Conservation (phyloP, 2,888 invertebrate genomes). For the Cerceris ruficornis region DNA sequence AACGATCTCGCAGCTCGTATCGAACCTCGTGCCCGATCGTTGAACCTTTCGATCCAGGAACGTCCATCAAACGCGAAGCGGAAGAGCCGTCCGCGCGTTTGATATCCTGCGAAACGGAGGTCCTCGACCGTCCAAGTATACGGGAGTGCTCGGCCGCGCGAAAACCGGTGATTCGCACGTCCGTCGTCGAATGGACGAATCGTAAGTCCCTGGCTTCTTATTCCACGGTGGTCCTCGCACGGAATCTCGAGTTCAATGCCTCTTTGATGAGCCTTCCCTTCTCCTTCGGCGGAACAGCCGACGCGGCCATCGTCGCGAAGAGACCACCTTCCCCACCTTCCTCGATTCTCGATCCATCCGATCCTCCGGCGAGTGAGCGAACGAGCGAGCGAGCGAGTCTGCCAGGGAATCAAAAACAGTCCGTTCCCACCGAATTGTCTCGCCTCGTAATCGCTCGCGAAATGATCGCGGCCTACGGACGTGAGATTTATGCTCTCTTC, state of each 20-base stretch:
- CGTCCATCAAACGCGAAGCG: constrained; percentile 27
- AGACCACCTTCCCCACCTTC: constrained; percentile 48
- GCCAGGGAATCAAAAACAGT: constrained; percentile 28
- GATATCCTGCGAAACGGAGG: constrained; percentile 23
- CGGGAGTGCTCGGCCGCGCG: constrained; percentile 20
- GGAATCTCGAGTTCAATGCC: constrained; percentile 74
- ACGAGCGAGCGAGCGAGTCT: too few relatives aligned
- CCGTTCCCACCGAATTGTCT: constrained; percentile 18
- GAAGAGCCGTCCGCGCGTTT: constrained; percentile 15
- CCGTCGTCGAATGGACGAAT: constrained; percentile 51
- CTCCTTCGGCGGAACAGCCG: constrained; percentile 47
- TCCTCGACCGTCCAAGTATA: constrained; percentile 38
- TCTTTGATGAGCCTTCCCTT: constrained; percentile 70
- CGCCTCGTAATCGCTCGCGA: constrained; percentile 4
- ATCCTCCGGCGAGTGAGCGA: constrained; percentile 13
- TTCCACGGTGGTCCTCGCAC: constrained; percentile 69
- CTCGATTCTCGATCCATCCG: constrained; percentile 1
- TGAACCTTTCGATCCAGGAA: constrained; percentile 23
- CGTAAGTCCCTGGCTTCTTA: constrained; percentile 57
- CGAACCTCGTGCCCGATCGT: not conserved
- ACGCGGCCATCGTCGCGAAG: constrained; percentile 45
- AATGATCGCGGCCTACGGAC: not conserved
- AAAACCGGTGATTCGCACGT: constrained; percentile 54
- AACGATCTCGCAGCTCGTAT: not conserved
- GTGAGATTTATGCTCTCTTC: not conserved